A percentile compares a stretch with the other conserved stretches of the same genome.
These are phyloP conservation scores for Stichopus chloronotus DNA, from an alignment of 35 echinoderm and acorn worm genomes.

Conservation along the genomic window DNA sequence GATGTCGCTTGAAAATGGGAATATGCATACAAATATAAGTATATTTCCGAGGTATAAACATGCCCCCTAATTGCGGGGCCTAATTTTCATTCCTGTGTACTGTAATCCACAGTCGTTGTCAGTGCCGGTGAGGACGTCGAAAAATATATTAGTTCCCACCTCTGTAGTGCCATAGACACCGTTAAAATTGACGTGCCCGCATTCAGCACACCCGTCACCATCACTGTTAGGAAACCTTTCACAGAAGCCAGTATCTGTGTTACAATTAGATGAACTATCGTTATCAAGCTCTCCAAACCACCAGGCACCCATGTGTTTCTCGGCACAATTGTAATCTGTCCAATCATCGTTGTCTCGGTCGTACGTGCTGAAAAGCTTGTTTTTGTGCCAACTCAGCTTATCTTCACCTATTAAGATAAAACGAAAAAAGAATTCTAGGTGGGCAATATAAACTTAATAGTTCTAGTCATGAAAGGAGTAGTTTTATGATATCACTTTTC, in stretches of 20 bases:
- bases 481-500: too few species aligned
- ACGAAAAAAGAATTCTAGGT: not conserved
- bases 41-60: too few species aligned
- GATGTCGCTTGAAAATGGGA: too few species aligned
- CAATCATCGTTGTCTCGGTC: not conserved
- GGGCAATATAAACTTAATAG: too few species aligned
- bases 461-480: too few species aligned
- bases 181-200: not conserved
- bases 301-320: not conserved
- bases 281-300: not conserved
- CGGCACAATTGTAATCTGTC: not conserved
- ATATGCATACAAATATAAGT: too few species aligned
- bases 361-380: not conserved
- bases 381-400: conserved; percentile 1
- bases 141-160: not conserved
- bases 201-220: not conserved
- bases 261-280: not conserved
- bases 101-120: not conserved
- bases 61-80: not conserved
- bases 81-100: not conserved
- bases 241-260: not conserved
- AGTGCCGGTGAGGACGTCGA: not conserved
- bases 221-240: not conserved
- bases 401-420: not conserved
- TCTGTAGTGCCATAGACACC: not conserved